phyloP scores from a whole-genome alignment of 1,140 invertebrate genomes.

The Platyscapa corneri region DNA sequence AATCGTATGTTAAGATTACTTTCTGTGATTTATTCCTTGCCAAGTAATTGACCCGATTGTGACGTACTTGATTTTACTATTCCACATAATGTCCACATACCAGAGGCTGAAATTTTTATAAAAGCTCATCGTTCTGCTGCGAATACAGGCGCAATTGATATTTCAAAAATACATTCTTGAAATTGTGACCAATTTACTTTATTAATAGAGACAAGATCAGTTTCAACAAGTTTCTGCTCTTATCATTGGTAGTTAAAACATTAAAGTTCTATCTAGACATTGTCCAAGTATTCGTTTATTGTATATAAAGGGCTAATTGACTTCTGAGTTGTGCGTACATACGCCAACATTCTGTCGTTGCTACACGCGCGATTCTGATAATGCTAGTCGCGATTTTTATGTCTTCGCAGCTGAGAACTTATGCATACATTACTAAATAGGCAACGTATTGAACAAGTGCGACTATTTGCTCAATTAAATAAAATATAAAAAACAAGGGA shows the following conservation, averaged over 20 bases:
- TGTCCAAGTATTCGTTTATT: background rate
- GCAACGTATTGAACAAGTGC: background rate
- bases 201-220: background rate
- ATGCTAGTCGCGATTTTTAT: background rate
- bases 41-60: too few species aligned
- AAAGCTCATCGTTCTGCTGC: background rate
- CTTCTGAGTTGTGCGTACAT: background rate
- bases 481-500: background rate
- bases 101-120: background rate
- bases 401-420: background rate
- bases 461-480: background rate
- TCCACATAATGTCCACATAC: background rate
- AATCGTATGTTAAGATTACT: too few species aligned
- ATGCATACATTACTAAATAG: background rate
- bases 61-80: background rate
- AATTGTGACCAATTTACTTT: background rate
- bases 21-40: too few species aligned
- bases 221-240: background rate
- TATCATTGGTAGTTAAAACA: background rate
- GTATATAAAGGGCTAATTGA: background rate
- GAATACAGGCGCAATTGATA: background rate
- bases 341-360: background rate
- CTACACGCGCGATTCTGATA: background rate
- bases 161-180: background rate
- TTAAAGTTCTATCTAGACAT: background rate